Evolutionary conservation across 2,797 vertebrate species (phyloP), one percentile per base, ranked within the genome.

Genomic region (Poeciliopsis infans): DNA sequence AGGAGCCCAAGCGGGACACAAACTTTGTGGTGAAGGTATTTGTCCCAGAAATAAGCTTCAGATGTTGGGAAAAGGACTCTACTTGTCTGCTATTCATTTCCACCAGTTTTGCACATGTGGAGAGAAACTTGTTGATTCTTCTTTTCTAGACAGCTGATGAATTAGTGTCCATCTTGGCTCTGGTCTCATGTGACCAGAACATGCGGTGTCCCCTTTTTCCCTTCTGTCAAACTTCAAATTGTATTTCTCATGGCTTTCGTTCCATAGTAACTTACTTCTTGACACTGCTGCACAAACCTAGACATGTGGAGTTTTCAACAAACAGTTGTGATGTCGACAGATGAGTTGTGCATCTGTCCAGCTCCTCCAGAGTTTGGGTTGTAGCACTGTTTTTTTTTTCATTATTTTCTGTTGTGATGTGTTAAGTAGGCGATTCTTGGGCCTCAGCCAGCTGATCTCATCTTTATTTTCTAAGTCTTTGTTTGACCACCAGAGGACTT

Each of bases 1-100:
- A 82, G 31, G 70, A 82, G 43, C 57, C 75, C 61, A 71, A 39
- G 72, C 53, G 71, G 49, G 28, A 86, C 15, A 64, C 66, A 76
- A 80, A 43, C 12, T 1, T 25, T 80, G 23, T 41, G 5, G 15
- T 53, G 36, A 55, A 36, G 69, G 59, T 82, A 74, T 89, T 84
- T 78, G 49, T 82, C 55, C 59, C 43, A 61, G 45, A 71, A 72
- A 59, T 55, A 36, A 81, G 55, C n/a, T 81, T 53, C 53, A 49
- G 20, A 46, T 28, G 43, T 69, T 66, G 33, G 18, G 18, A 10
- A 39, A 68, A 68, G 36, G 6, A 33, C 59, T 66, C 7, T 11
- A 68, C 10, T 41, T 68, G 4, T 68, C 51, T 53, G 33, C 12
- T 36, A 41, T 36, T 64, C 16, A 4, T 33, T 18, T 25, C 64